Base-by-base conservation (phyloP, 2,888 invertebrate genomes). In the Incurvaria masculella region DNA sequence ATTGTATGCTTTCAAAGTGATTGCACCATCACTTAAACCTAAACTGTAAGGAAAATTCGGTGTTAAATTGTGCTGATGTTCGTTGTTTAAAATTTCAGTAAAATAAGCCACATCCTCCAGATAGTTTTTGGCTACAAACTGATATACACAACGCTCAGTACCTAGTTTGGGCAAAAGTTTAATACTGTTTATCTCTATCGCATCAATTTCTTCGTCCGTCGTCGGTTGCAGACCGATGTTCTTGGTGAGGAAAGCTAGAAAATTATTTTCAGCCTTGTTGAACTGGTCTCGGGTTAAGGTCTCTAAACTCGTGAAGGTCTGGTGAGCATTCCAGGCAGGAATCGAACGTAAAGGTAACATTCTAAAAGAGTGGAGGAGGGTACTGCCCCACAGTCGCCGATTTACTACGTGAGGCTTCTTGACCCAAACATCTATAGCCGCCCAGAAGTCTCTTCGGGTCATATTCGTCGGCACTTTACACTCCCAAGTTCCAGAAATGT, bases 341-440 rank as follows among this genome's bases (percentile, higher is more conserved):
- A 27, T 19, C 2, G 19, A 21, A 38, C 14, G 17, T n/a, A 47
- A 39, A 42, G 57, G 49, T 46, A 52, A 57, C 48, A 56, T 62
- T 43, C 23, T 33, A 41, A 48, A 48, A 53, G 54, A 61, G 46
- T 56, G 57, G 57, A 69, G 61, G 49, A 64, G 53, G 59, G 69
- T 79, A 45, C 61, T 62, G 16, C 85, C 85, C 64, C 84, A 82
- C 60, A 91, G 69, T 62, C 87, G 84, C 57, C 86, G 84, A 66
- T 91, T 90, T 5, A 89, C 69, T 49, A 88, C 79, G 62, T 90
- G 88, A 45, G 89, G 87, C 63, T 86, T 86, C 48, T 69, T 74
- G 49, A 86, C 63, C 61, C 87, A 82, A 53, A 91, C 79, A 45
- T 71, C 62, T 46, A 88, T 65, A 1, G 85, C 76, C 51, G 79